These are phyloP conservation scores for Priocnemis perturbator DNA, from an alignment of 2,888 invertebrate genomes.

Conservation along the genomic window DNA sequence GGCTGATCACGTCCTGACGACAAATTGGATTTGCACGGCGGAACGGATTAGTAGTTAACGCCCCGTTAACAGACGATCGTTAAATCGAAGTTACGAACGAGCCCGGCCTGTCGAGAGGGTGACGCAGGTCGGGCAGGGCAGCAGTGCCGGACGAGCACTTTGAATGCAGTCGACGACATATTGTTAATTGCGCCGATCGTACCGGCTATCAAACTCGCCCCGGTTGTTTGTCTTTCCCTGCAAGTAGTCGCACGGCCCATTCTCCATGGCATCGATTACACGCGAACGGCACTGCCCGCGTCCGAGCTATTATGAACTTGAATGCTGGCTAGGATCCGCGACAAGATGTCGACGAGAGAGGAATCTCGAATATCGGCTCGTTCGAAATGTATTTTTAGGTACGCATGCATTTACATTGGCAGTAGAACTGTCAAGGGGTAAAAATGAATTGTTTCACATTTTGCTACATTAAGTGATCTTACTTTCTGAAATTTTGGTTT, in stretches of 20 bases:
- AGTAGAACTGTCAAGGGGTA: no score
- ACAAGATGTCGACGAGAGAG: no score
- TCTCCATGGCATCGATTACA: neutral
- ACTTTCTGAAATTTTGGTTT: no score
- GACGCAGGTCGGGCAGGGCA: no score
- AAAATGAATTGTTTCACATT: no score
- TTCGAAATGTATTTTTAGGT: no score
- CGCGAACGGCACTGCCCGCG: neutral
- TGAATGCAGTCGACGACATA: constrained; percentile 18
- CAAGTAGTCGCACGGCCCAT: no score
- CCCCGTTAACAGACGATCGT: constrained; percentile 4
- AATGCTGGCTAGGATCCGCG: no score
- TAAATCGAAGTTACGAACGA: constrained; percentile 7
- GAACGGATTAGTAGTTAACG: constrained; percentile 10
- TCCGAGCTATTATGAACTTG: no score
- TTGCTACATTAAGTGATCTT: no score
- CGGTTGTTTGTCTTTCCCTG: constrained; percentile 26
- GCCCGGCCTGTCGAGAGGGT: neutral
- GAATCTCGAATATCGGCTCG: no score
- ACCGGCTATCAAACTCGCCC: constrained; percentile 29
- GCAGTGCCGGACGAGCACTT: constrained; percentile 17
- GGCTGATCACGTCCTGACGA: neutral
- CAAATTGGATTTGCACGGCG: neutral
- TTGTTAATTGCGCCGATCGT: constrained; percentile 30
- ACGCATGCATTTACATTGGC: no score